Evolutionary conservation across 2,113 vertebrate genomes (phyloP).

Genomic region (Sitta europaea): DNA sequence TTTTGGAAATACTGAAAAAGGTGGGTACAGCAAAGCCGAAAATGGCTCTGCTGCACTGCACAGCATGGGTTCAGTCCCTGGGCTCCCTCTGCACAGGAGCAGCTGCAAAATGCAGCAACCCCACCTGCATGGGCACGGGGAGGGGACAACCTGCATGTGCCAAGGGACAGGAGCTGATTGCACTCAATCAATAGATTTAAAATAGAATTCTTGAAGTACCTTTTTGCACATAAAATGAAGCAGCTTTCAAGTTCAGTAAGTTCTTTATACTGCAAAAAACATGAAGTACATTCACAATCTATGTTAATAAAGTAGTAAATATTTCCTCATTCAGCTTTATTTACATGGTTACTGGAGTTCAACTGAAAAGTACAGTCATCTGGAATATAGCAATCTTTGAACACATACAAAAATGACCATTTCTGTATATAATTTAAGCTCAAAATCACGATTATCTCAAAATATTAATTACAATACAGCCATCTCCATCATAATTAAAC

Average conservation of each 20-base stretch:
- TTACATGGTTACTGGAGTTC: constrained; percentile 86
- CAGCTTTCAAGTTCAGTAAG: constrained; percentile 90
- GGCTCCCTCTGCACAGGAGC: constrained; percentile 86
- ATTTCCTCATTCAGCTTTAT: constrained; percentile 92
- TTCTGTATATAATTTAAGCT: constrained; percentile 95
- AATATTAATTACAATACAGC: constrained; percentile 96
- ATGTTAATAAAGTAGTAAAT: constrained; percentile 90
- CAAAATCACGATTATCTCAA: constrained; percentile 98
- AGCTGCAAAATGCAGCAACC: constrained; percentile 89
- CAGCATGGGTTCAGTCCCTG: constrained; percentile 85
- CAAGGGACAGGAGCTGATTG: constrained; percentile 83
- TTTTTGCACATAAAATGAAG: constrained; percentile 92
- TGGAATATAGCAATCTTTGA: constrained; percentile 83
- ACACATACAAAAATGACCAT: constrained; percentile 97
- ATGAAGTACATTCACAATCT: constrained; percentile 97
- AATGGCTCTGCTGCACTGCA: constrained; percentile 94
- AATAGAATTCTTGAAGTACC: constrained; percentile 84
- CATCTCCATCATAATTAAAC: constrained; percentile 83
- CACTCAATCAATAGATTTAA: constrained; percentile 83
- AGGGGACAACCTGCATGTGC: constrained; percentile 88
- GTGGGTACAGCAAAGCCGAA: constrained; percentile 95
- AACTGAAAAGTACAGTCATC: constrained; percentile 83
- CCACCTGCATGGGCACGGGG: constrained; percentile 71
- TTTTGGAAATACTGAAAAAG: constrained; percentile 94
- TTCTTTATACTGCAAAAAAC: constrained; percentile 90